Percentiles rank a stretch among this genome's conserved stretches.
Evolutionary conservation across 2,113 vertebrate species (phyloP).

Genomic region (Vireo altiloquus): DNA sequence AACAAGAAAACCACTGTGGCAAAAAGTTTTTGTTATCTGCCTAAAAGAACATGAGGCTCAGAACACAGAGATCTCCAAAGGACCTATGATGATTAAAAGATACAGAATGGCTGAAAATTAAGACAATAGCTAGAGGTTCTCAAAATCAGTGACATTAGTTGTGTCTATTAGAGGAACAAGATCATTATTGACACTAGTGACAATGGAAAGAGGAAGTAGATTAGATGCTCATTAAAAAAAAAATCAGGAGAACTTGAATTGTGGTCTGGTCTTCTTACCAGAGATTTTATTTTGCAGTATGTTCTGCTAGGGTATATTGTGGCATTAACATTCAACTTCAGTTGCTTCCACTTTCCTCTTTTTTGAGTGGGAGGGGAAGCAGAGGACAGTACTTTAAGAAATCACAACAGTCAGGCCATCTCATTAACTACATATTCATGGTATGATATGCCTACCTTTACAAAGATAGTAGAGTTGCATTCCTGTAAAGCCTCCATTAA

Average conservation of each 20-base stretch:
- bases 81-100: background rate
- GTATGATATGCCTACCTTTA: conserved; percentile 82
- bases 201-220: background rate
- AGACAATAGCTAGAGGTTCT: background rate
- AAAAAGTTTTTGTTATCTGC: background rate
- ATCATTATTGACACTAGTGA: background rate
- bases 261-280: background rate
- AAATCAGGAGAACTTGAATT: background rate
- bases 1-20: background rate
- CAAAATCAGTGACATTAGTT: background rate
- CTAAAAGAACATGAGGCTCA: background rate
- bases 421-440: background rate
- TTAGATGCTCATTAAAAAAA: background rate
- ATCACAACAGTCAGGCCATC: background rate
- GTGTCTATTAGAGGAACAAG: background rate
- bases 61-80: background rate
- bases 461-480: conserved; percentile 98
- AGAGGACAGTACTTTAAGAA: background rate
- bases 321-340: background rate
- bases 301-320: background rate
- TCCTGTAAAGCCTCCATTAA: conserved; percentile 98
- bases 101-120: background rate
- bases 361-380: background rate
- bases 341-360: background rate
- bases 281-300: background rate